phyloP scores from a whole-genome alignment of 37 sponge, comb jelly and placozoan genomes.

The Tethya wilhelma region DNA sequence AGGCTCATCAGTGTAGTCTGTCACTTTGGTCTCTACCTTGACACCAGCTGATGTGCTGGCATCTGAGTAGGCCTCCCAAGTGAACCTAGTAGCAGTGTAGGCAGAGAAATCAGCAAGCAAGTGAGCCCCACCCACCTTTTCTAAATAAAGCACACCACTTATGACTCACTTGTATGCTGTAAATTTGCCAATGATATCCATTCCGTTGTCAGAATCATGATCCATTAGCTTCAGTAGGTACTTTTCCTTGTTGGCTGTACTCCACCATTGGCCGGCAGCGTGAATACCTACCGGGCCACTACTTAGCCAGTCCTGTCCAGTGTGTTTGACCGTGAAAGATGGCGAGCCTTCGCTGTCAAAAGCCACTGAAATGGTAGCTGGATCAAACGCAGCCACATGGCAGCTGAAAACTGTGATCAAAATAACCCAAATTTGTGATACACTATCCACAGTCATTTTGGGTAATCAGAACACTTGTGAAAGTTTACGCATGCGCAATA shows the following conservation, averaged over 20 bases:
- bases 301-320: constrained; percentile 39
- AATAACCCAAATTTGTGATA: too few species aligned
- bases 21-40: constrained; percentile 17
- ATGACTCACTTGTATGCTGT: background rate
- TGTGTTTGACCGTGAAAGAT: too few species aligned
- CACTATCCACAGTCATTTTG: too few species aligned
- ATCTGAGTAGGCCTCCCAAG: constrained; percentile 16
- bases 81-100: background rate
- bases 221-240: background rate
- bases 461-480: too few species aligned
- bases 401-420: too few species aligned
- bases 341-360: too few species aligned
- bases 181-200: constrained; percentile 5
- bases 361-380: too few species aligned
- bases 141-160: background rate
- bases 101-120: too few species aligned
- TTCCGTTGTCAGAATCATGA: background rate
- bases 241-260: background rate
- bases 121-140: too few species aligned
- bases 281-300: constrained; percentile 33
- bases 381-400: too few species aligned
- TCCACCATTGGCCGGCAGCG: constrained; percentile 24
- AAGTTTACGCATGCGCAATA: too few species aligned
- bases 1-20: constrained; percentile 24
- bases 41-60: background rate